Base-by-base conservation (phyloP, 2,888 invertebrate species). In the Drosophila pseudotakahashii region DNA sequence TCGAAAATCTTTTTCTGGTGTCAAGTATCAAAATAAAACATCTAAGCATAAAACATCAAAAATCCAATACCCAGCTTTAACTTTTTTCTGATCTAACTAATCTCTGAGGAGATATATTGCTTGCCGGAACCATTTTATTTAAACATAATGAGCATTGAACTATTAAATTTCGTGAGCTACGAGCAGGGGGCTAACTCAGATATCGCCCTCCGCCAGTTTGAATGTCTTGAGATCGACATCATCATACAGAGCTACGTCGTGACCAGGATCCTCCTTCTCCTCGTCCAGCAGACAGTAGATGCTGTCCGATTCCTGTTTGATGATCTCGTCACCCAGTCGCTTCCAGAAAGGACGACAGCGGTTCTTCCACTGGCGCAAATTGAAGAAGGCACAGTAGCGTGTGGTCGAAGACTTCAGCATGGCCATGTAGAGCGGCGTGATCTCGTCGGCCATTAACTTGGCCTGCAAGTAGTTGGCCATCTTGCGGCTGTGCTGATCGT, bases 391-490 rank as follows among this genome's bases (percentile, higher is more conserved):
- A 47, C 90, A 90, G 44, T 81, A 88, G 0, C 62, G 72, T 0
- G 57, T 45, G 0, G 52, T 57, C 0, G 80, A 77, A 0, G 75
- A 66, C 72, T 90, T 90, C 1, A 90, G 52, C 79, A 90, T 79
- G 58, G 88, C 86, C 76, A 89, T 88, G 9, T 89, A 89, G 3
- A 83, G 70, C 0, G 90, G 90, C 1, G 88, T 83, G 4, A 90
- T 89, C 47, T 89, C 83, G 32, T 89, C 79, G 4, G 89, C 84
- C 68, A 89, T 74, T 0, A 90, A 63, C 16, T 90, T 90, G 39
- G 89, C 90, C 83, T 89, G 78, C 10, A 90, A 47, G 9, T 88
- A 90, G 41, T 79, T 77, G 5, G 81, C 71, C 41, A 82, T 90
- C 62, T 79, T 86, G 48, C 75, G 79, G 63, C 81, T 83, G 34